Conservation (phyloP, 2,113 vertebrate genomes). For the Cavia aperea region DNA sequence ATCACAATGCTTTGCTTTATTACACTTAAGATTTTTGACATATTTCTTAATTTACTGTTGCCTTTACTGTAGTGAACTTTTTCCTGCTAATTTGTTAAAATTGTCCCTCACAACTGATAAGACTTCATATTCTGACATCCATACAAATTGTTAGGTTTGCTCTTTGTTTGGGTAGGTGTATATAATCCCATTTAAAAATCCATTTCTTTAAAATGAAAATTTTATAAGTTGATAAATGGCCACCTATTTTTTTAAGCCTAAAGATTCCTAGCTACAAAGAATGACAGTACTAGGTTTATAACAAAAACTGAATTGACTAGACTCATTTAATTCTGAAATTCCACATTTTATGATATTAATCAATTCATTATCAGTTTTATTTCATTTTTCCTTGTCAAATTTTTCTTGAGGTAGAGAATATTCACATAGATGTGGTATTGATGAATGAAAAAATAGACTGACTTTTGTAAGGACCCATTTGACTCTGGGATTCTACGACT, state of each 20-base stretch:
- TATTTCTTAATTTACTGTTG: neutral
- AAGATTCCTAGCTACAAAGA: conserved; percentile 3
- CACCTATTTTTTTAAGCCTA: neutral
- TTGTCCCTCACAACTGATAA: neutral
- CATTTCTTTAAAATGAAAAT: conserved; percentile 31
- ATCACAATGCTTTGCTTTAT: conserved; percentile 30
- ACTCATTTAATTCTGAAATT: conserved; percentile 29
- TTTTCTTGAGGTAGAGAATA: neutral
- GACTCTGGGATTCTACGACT: neutral
- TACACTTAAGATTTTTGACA: neutral
- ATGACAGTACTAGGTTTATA: neutral
- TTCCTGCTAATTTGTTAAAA: conserved; percentile 22
- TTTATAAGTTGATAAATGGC: conserved; percentile 14
- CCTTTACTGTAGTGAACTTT: neutral
- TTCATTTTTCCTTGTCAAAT: neutral
- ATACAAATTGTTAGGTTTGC: neutral
- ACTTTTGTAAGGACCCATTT: neutral
- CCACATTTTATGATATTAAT: neutral
- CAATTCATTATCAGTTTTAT: neutral
- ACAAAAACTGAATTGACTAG: conserved; percentile 14
- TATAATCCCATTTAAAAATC: conserved; percentile 13
- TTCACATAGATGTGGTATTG: neutral
- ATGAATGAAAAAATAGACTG: neutral
- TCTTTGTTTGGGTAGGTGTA: neutral
- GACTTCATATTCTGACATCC: conserved; percentile 8